Evolutionary conservation across 1,140 invertebrate species (phyloP).

Genomic region (Augochlora pura): DNA sequence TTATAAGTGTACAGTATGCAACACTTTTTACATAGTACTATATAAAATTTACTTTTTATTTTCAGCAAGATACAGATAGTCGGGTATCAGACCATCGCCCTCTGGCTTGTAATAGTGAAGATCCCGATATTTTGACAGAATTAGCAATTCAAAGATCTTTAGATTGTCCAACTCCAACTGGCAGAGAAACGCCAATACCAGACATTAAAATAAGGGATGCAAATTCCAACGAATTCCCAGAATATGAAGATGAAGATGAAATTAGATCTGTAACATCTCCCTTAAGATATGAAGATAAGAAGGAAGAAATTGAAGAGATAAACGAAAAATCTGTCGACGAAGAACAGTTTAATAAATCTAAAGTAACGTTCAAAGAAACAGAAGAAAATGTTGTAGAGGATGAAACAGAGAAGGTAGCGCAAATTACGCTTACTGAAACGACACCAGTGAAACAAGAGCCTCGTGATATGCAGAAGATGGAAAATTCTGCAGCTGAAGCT

Average conservation of each 20-base stretch:
- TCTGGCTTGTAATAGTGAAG: conserved; percentile 72
- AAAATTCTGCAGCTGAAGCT: conserved; percentile 80
- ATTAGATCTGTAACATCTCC: conserved; percentile 29
- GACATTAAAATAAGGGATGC: conserved; percentile 62
- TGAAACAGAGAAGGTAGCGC: conserved; percentile 20
- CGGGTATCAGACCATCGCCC: conserved; percentile 65
- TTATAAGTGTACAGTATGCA: too few relatives aligned
- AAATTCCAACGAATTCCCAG: conserved; percentile 70
- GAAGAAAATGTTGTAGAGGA: conserved; percentile 31
- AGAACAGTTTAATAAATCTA: conserved; percentile 40
- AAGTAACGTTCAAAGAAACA: background rate
- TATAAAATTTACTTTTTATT: conserved; percentile 35
- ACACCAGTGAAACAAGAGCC: conserved; percentile 60
- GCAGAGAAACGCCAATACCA: conserved; percentile 72
- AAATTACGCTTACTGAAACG: background rate
- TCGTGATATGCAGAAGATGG: conserved; percentile 74
- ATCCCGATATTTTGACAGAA: conserved; percentile 76
- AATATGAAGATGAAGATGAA: conserved; percentile 71
- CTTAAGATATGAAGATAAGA: conserved; percentile 38
- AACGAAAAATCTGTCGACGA: conserved; percentile 26
- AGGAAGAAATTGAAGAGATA: conserved; percentile 34
- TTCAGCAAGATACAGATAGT: conserved; percentile 69
- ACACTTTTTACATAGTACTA: background rate
- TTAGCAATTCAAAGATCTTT: conserved; percentile 74
- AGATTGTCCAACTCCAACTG: conserved; percentile 71